Base-by-base conservation (phyloP, 2,113 vertebrate genomes). In the Notothenia rossii region DNA sequence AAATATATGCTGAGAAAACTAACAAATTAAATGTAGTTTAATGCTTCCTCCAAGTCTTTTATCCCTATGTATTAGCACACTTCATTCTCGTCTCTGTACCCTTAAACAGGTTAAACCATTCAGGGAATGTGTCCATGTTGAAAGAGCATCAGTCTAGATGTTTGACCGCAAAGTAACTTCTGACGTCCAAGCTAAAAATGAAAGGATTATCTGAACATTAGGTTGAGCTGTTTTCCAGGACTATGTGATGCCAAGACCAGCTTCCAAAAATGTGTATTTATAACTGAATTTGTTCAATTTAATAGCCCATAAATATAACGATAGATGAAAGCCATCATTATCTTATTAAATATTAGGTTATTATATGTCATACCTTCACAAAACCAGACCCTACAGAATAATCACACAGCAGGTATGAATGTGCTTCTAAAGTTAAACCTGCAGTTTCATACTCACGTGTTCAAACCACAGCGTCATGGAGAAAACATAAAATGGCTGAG, bases 181-280 rank as follows among this genome's bases (percentile, higher is more conserved):
- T 55, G 72, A 72, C 64, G 78, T 86, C 73, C 58, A 78, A 79
- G 10, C 50, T 82, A 12, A 79, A 40, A 83, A 79, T 81, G 45
- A 82, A 62, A 81, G 55, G 18, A 81, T 79, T 64, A 74, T 56
- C 64, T 49, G 72, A 77, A 72, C 59, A 59, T 70, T 40, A 63
- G 59, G 48, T 80, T 69, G 68, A 82, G 10, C 71, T 73, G 50
- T 84, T 85, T 86, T 81, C 85, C 83, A 69, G 54, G n/a, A 10
- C 49, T 17, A 55, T 65, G 40, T 11, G 48, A 74, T 40, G 11
- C 61, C n/a, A 33, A 20, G 18, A 64, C 63, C 55, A 53, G 14
- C 20, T 5, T 76, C 58, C 65, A 40, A 79, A 79, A 83, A 61
- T 45, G 50, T 85, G 18, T 55, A 72, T 72, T 62, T 75, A 68